Evolutionary conservation across 2,888 invertebrate species (phyloP), one percentile per base, ranked within the genome.

Genomic region (Andrena praecox): DNA sequence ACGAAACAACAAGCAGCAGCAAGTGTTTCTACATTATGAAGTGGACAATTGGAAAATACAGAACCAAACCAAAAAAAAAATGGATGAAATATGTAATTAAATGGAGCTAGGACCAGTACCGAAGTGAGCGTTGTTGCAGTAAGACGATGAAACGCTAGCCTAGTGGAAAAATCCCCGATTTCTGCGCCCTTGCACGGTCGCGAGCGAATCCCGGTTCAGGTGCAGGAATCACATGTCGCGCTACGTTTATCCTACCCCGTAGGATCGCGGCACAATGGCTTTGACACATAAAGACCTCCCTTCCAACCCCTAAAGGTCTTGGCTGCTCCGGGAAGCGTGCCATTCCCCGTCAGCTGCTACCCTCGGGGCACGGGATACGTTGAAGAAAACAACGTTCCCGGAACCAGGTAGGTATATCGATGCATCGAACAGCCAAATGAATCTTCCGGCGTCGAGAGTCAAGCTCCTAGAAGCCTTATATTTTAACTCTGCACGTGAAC

Each of bases 241-340:
- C 80, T 66, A 67, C 75, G 84, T 87, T 77, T 85, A 78, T 87
- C 56, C 80, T 80, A 87, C 50, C 64, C 80, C 76, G 73, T 70
- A 66, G 80, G 75, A 76, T 82, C 74, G 70, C 72, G 62, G 48
- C 20, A 83, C 84, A 88, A 88, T 84, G 27, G 80, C 42, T 70
- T 82, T 59, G 62, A 71, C 82, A 60, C 79, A 84, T 85, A 87
- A 88, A 86, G 78, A 84, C 80, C 86, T 80, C 80, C 73, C 80
- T 62, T 63, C 71, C 80, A 56, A 68, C 72, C 76, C 73, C 76
- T 66, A 48, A 64, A 48, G 78, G 42, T 16, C 66, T 59, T 79
- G 79, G 76, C 80, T 80, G 88, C 82, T 85, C 80, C 79, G 75
- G 85, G 87, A 89, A 91, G 91, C 89, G 91, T 91, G 91, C 91